These are phyloP conservation scores for Nebria brevicollis DNA, from an alignment of 2,888 invertebrate genomes.

Conservation along the genomic window DNA sequence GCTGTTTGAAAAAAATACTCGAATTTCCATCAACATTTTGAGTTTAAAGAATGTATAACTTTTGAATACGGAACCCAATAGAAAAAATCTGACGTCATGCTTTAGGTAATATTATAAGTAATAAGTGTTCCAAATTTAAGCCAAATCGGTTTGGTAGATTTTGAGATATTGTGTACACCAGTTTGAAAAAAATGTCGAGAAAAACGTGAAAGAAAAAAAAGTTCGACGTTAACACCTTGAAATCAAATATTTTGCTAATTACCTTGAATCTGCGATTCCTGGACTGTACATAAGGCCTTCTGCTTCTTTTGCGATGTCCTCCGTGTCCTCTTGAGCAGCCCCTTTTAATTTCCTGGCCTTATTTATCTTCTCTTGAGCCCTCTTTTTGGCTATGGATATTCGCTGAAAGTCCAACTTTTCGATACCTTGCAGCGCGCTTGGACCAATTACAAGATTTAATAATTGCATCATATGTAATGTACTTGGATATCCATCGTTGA, in stretches of 20 bases:
- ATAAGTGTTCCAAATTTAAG: not conserved
- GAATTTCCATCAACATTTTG: no score
- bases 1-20: no score
- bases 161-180: not conserved
- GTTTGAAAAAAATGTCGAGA: not conserved
- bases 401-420: not conserved
- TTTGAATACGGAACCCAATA: no score
- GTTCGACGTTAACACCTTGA: no score
- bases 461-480: no score
- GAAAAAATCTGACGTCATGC: no score
- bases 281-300: conserved; percentile 3
- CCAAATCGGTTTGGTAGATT: not conserved
- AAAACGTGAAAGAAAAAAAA: not conserved
- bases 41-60: no score
- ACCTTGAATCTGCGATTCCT: not conserved
- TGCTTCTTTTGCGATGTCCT: not conserved
- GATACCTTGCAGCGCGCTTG: not conserved
- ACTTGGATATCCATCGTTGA: no score
- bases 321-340: not conserved
- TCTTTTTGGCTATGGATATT: not conserved
- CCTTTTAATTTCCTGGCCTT: not conserved
- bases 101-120: no score
- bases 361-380: not conserved
- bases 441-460: not conserved
- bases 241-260: not conserved